Conservation (phyloP, 2,797 vertebrate genomes). For the Alosa sapidissima region DNA sequence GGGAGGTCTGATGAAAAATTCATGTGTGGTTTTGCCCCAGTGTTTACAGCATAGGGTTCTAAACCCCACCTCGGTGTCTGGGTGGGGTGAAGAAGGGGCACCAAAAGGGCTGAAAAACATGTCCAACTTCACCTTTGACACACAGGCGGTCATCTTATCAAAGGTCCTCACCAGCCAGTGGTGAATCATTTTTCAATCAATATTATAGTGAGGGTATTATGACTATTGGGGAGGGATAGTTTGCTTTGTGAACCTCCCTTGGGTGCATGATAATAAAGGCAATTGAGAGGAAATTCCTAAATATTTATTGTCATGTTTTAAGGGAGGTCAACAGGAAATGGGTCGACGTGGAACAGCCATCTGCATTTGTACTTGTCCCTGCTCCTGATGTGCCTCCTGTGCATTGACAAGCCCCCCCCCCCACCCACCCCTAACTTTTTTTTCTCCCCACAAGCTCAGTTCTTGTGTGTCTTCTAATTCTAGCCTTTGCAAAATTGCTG, state of each 20-base stretch:
- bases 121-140: not conserved
- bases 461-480: conserved; percentile 57
- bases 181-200: not conserved
- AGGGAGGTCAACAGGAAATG: conserved; percentile 13
- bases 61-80: not conserved
- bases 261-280: not conserved
- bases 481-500: conserved; percentile 46
- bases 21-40: not conserved
- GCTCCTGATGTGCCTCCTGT: conserved; percentile 19
- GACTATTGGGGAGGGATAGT: not conserved
- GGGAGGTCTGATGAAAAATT: conserved; percentile 24
- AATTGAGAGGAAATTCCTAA: not conserved
- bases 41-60: conserved; percentile 4
- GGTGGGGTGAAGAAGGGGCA: not conserved
- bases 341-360: not conserved
- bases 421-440: not conserved
- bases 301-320: conserved; percentile 29
- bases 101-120: not conserved
- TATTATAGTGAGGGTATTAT: not conserved
- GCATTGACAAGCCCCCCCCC: not conserved
- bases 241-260: not conserved
- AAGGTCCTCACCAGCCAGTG: not conserved
- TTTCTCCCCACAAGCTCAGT: not conserved
- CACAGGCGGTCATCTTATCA: not conserved
- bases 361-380: not conserved